Evolutionary conservation across 2,888 invertebrate species (phyloP).

Genomic region (Aspidiotus rigidus): DNA sequence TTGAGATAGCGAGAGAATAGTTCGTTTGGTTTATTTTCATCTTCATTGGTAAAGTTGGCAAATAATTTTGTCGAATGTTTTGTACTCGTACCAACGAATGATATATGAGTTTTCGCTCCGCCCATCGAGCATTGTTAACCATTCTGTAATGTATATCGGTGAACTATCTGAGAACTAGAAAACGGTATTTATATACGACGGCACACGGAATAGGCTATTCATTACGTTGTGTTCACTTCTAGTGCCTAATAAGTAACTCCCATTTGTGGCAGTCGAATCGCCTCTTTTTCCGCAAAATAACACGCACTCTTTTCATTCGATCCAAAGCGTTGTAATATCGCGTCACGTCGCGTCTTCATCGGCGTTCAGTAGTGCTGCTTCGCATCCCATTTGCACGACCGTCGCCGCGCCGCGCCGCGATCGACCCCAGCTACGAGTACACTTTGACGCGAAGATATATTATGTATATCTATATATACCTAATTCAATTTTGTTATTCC

Average conservation of each 20-base stretch:
- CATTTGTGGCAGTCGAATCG: slow-evolving; percentile 23
- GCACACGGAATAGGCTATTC: not conserved
- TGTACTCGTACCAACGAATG: slow-evolving; percentile 21
- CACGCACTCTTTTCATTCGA: not conserved
- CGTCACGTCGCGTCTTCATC: no score
- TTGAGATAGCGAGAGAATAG: no score
- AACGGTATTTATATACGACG: not conserved
- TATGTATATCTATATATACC: no score
- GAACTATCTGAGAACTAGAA: slow-evolving; percentile 23
- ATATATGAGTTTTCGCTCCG: slow-evolving; percentile 25
- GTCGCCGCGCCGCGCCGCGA: no score
- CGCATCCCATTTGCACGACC: no score
- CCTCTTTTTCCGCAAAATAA: slow-evolving; percentile 14
- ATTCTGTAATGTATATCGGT: slow-evolving; percentile 25
- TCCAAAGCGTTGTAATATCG: no score
- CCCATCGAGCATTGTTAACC: slow-evolving; percentile 25
- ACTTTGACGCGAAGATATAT: no score
- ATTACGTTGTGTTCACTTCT: slow-evolving; percentile 24
- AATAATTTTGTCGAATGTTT: slow-evolving; percentile 33
- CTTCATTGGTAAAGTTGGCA: slow-evolving; percentile 12
- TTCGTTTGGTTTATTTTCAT: no score
- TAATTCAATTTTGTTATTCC: no score
- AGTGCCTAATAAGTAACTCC: slow-evolving; percentile 33
- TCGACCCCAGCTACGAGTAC: no score
- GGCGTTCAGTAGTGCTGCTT: no score